A percentile compares a stretch with the other conserved stretches of the same genome.
These are phyloP conservation scores for Azemiops feae DNA, from an alignment of 2,113 vertebrate species.

Conservation along the genomic window DNA sequence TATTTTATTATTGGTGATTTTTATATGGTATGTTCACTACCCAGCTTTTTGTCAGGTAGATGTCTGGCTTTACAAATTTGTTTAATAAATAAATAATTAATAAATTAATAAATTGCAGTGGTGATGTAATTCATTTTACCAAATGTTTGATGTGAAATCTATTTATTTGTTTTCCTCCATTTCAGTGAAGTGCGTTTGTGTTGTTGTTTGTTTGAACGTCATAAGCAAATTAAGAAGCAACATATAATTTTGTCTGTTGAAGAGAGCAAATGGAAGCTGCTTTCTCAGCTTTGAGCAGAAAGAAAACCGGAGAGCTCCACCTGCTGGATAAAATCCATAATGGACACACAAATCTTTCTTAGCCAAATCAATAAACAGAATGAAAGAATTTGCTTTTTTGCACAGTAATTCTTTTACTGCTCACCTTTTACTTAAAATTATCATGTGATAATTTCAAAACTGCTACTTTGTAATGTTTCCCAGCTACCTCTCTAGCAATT, in stretches of 20 bases:
- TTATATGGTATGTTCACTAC: not conserved
- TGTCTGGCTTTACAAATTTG: not conserved
- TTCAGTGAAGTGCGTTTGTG: not conserved
- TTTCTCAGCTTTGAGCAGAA: constrained; percentile 37
- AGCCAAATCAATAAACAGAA: constrained; percentile 6
- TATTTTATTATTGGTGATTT: not conserved
- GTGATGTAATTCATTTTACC: constrained; percentile 30
- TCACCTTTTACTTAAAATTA: not conserved
- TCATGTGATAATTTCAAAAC: not conserved
- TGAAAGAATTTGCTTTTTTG: not conserved
- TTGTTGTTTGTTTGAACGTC: constrained; percentile 42
- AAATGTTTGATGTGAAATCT: constrained; percentile 37
- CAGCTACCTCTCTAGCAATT: not conserved
- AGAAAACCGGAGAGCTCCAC: constrained; percentile 67
- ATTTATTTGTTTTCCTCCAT: constrained; percentile 16
- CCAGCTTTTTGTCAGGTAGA: not conserved
- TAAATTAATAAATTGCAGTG: constrained; percentile 25
- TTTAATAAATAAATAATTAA: constrained; percentile 14
- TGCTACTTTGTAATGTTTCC: not conserved
- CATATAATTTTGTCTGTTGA: constrained; percentile 36
- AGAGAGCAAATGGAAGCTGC: constrained; percentile 39
- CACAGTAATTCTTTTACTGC: not conserved
- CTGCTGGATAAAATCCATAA: constrained; percentile 57
- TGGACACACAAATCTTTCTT: constrained; percentile 17
- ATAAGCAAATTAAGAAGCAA: constrained; percentile 48